Percentiles rank a stretch among this genome's conserved stretches.
These are phyloP conservation scores for Drosophila kanapiae DNA, from an alignment of 1,140 invertebrate genomes.

Conservation along the genomic window DNA sequence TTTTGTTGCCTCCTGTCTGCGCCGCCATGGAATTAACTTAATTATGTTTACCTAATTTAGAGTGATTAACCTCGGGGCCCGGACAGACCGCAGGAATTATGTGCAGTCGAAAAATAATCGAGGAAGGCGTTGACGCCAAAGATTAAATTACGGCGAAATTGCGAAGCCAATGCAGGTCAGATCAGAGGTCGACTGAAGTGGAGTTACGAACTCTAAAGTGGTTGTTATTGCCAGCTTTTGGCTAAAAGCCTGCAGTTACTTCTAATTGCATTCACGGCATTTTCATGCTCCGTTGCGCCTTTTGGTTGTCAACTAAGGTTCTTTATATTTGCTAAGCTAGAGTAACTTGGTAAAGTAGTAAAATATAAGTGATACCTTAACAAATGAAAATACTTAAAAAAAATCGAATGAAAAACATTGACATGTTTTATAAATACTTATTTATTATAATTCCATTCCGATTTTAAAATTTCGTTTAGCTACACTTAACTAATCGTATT, in stretches of 20 bases:
- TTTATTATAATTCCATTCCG: background rate
- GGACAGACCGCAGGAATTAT: conserved; percentile 61
- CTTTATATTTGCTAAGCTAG: conserved; percentile 18
- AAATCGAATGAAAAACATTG: background rate
- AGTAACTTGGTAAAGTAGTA: conserved; percentile 5
- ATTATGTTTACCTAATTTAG: conserved; percentile 83
- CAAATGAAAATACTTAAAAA: background rate
- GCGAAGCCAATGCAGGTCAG: conserved; percentile 37
- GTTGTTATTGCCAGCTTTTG: conserved; percentile 26
- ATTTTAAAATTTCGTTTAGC: background rate
- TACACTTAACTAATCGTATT: too few relatives aligned
- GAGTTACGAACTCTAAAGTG: conserved; percentile 39
- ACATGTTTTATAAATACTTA: background rate
- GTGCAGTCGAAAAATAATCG: conserved; percentile 35
- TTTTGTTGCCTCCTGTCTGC: conserved; percentile 36
- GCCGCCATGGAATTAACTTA: conserved; percentile 70
- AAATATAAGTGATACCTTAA: background rate
- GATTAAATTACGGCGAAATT: conserved; percentile 36
- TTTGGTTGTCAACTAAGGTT: conserved; percentile 59
- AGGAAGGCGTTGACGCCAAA: conserved; percentile 28
- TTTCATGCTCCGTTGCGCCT: conserved; percentile 63
- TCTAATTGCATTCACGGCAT: conserved; percentile 72
- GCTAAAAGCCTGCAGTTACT: conserved; percentile 22
- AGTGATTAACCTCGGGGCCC: conserved; percentile 68
- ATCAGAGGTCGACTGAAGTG: conserved; percentile 20